phyloP scores from a whole-genome alignment of 1,140 invertebrate species.

The Conopomorpha cramerella region DNA sequence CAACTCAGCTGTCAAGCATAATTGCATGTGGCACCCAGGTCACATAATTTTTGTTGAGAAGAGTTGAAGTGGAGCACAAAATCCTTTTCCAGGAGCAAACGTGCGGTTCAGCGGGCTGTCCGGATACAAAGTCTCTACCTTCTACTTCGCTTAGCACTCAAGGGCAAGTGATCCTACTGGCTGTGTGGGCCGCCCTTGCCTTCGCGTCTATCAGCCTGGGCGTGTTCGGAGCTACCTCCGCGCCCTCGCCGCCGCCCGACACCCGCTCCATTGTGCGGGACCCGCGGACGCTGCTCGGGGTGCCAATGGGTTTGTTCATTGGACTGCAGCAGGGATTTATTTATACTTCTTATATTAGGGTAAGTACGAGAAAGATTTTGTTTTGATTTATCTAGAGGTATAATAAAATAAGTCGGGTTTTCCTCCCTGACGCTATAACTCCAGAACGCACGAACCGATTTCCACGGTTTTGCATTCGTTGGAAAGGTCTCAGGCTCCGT shows the following conservation, averaged over 20 bases:
- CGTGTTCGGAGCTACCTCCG: slow-evolving; percentile 20
- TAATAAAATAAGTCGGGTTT: too few species aligned
- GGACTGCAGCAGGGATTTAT: slow-evolving; percentile 76
- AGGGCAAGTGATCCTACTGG: slow-evolving; percentile 43
- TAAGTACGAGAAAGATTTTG: too few species aligned
- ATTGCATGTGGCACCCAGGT: too few species aligned
- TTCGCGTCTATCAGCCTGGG: slow-evolving; percentile 19
- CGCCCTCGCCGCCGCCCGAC: slow-evolving; percentile 44
- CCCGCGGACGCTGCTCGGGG: slow-evolving; percentile 63
- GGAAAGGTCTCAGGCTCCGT: too few species aligned
- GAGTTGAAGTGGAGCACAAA: too few species aligned
- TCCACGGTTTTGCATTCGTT: too few species aligned
- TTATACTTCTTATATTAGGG: slow-evolving; percentile 73
- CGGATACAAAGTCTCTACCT: slow-evolving; percentile 22
- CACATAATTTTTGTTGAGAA: too few species aligned
- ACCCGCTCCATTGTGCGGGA: slow-evolving; percentile 48
- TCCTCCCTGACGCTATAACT: too few species aligned
- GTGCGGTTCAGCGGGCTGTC: slow-evolving; percentile 45
- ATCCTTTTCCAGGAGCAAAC: slow-evolving; percentile 26
- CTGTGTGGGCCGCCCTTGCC: slow-evolving; percentile 37
- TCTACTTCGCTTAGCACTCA: slow-evolving; percentile 37
- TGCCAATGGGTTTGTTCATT: slow-evolving; percentile 71
- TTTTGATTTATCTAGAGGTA: too few species aligned
- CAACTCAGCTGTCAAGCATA: too few species aligned
- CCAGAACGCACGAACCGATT: too few species aligned